Evolutionary conservation across 2,888 invertebrate species (phyloP).

Genomic region (Tryphoninae sp.): DNA sequence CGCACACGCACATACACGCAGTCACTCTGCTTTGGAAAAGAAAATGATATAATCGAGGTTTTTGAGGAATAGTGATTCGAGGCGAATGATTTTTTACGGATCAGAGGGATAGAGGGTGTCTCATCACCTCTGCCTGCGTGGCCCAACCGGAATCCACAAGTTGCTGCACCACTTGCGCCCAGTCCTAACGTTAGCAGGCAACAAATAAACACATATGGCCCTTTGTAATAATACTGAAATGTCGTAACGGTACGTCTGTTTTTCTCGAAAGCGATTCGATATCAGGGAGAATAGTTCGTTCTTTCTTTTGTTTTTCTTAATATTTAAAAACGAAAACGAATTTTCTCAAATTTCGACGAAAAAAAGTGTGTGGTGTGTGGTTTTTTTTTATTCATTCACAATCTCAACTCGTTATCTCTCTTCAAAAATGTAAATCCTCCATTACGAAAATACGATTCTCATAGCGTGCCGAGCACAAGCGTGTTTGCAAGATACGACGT

Average conservation of each 20-base stretch:
- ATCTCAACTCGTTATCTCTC: background rate
- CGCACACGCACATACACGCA: background rate
- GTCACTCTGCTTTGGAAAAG: background rate
- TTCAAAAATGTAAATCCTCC: background rate
- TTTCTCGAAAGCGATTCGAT: constrained; percentile 49
- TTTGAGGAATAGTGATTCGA: constrained; percentile 57
- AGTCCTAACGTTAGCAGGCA: constrained; percentile 85
- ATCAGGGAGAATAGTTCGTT: background rate
- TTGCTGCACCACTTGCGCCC: constrained; percentile 93
- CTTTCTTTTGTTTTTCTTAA: background rate
- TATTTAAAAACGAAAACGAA: constrained; percentile 18
- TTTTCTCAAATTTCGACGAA: background rate
- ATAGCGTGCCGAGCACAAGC: background rate
- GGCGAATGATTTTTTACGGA: constrained; percentile 65
- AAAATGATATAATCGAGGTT: constrained; percentile 37
- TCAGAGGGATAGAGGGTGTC: constrained; percentile 66
- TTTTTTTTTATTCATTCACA: no score
- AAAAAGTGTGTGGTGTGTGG: no score
- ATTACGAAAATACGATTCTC: background rate
- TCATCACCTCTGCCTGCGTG: constrained; percentile 89
- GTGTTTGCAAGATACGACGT: background rate
- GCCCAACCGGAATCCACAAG: constrained; percentile 92
- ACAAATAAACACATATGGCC: constrained; percentile 76
- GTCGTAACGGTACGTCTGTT: background rate
- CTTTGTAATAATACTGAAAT: constrained; percentile 44